Conservation (phyloP, 1,140 invertebrate genomes). For the Sipha flava region DNA sequence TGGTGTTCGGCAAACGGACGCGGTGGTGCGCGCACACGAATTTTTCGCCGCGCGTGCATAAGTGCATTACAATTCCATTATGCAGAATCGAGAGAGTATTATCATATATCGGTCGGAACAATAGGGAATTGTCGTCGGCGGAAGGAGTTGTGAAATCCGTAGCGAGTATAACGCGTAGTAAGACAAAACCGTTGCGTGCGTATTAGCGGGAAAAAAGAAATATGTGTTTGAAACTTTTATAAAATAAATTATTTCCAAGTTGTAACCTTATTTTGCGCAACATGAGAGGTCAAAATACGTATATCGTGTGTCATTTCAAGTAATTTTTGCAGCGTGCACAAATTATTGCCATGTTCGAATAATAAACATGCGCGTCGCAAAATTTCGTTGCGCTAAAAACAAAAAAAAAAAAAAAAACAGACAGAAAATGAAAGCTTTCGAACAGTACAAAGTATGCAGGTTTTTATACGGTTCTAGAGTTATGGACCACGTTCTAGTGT, state of each 20-base stretch:
- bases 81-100: background rate
- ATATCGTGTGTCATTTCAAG: background rate
- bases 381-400: too few relatives aligned
- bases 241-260: background rate
- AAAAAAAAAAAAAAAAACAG: background rate
- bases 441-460: too few relatives aligned
- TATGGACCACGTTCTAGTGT: too few relatives aligned
- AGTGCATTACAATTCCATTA: background rate
- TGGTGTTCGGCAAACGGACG: background rate
- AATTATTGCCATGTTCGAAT: background rate
- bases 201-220: background rate
- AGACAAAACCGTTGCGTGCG: background rate
- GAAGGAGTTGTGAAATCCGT: background rate
- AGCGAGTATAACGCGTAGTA: too few relatives aligned
- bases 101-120: background rate
- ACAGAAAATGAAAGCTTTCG: too few relatives aligned
- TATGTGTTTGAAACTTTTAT: background rate
- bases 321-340: background rate
- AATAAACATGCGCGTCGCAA: background rate
- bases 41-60: background rate
- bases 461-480: too few relatives aligned
- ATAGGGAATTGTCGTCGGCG: background rate
- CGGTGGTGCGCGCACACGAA: background rate
- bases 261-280: background rate
- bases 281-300: background rate